Base-by-base conservation (phyloP, 2,888 invertebrate species). In the Spisula solida region DNA sequence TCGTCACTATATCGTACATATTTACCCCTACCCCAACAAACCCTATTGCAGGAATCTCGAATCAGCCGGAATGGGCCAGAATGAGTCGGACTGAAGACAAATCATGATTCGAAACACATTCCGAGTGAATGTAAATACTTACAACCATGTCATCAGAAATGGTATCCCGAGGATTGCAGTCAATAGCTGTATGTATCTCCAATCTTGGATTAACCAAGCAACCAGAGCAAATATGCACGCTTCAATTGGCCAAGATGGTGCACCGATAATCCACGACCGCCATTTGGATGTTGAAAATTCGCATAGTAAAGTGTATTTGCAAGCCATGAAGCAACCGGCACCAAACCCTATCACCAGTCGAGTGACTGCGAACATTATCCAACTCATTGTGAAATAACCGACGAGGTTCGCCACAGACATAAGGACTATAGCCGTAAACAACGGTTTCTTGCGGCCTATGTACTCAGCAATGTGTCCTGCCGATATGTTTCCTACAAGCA, bases 391-490 rank as follows among this genome's bases (percentile, higher is more conserved):
- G n/a, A 91, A 83, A 51, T 70, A 85, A 0, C 87, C 84, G 6
- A 89, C 34, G 0, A 91, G 31, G 41, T 86, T 89, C 20, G 78
- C 78, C 6, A 86, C 81, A 18, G 78, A 70, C 18, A 91, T 18
- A 10, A 91, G 34, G 5, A 85, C 31, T 16, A 91, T 51, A 16
- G 91, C 87, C 14, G 34, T 18, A 78, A 87, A 91, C 66, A 91
- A 86, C n/a, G 89, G 89, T 8, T 48, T 79, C 60, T 89, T 89
- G 18, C 91, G 81, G 8, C 91, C 91, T 20, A 85, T 31, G 29
- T 82, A 56, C 51, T 91, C 91, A 12, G 91, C 91, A 1, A 87
- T 29, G 12, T 91, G 91, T 14, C 91, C 91, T 1, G 91, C 55
- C 5, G 78, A 14, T n/a, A 86, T 16, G 70, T 91, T 91, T 18